phyloP scores from a whole-genome alignment of 2,888 invertebrate species.

The Clivina fossor region DNA sequence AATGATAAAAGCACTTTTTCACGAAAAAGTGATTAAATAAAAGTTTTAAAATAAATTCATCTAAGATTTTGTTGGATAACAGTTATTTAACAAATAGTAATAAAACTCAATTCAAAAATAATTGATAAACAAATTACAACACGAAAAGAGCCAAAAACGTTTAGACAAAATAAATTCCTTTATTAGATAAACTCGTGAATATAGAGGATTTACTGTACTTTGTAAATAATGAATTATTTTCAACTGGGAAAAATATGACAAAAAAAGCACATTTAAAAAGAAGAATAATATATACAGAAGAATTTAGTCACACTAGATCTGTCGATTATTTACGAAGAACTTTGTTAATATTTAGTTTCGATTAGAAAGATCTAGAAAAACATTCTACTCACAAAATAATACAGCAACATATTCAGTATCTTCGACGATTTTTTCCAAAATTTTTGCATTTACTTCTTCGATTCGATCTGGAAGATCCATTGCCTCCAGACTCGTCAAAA shows the following conservation, averaged over 20 bases:
- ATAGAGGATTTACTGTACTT: too few relatives aligned
- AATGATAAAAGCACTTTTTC: too few relatives aligned
- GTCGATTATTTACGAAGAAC: slow-evolving; percentile 24
- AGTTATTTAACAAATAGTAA: too few relatives aligned
- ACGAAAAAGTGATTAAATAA: too few relatives aligned
- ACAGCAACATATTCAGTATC: slow-evolving; percentile 91
- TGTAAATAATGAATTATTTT: too few relatives aligned
- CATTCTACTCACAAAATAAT: slow-evolving; percentile 83
- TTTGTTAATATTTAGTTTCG: not conserved
- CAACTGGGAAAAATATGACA: too few relatives aligned
- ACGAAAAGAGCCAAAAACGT: too few relatives aligned
- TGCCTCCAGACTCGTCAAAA: slow-evolving; percentile 90
- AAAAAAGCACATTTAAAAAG: slow-evolving; percentile 27
- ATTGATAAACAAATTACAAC: too few relatives aligned
- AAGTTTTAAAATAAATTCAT: too few relatives aligned
- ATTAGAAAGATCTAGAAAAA: slow-evolving; percentile 17
- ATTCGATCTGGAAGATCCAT: slow-evolving; percentile 94
- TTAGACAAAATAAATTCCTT: not conserved
- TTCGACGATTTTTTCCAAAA: slow-evolving; percentile 85
- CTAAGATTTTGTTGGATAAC: too few relatives aligned
- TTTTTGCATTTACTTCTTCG: slow-evolving; percentile 92
- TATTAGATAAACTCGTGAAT: too few relatives aligned
- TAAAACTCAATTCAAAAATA: too few relatives aligned
- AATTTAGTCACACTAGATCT: slow-evolving; percentile 27
- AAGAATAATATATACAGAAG: slow-evolving; percentile 28